Base-by-base conservation (phyloP, 2,113 vertebrate genomes). In the Alethe castanea region DNA sequence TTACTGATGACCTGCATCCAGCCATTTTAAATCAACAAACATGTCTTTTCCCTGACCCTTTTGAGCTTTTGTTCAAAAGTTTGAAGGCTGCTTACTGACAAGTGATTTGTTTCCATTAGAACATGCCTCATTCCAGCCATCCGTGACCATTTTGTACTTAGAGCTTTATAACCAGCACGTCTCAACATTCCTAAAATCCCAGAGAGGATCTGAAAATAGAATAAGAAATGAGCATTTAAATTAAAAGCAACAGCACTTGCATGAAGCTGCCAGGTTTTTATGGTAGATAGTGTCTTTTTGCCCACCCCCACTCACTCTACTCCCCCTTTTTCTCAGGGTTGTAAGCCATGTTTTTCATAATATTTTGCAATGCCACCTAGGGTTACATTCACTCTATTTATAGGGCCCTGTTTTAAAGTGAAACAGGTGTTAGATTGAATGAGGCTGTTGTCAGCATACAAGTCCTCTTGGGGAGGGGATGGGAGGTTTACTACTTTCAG, bases 181-280 rank as follows among this genome's bases (percentile, higher is more conserved):
- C 96, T 97, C 88, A 79, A 95, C 97, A 98, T 98, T 98, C 98
- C 97, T 97, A 77, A 97, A 97, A 97, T 98, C 97, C 97, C 97
- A 97, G 94, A 95, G 97, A 97, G 96, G 73, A 96, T 95, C 97
- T 98, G 96, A 97, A 97, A 98, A 98, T 98, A 98, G 98, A 97
- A 96, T 95, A 97, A 98, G 95, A 98, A 97, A 97, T 94, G 94
- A 97, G 96, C 92, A 95, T 97, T 97, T 96, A 97, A 98, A 97
- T 98, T 95, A 96, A 97, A 97, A 98, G 95, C 97, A 97, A 97
- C 92, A 95, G 95, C 82, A 91, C 92, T 86, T 86, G 87, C 91
- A 94, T 64, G 86, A 88, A 94, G 86, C 95, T 95, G 96, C 97
- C 94, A 97, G 92, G 81, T 95, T 96, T 96, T 88, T 95, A 95